phyloP scores from a whole-genome alignment of 35 echinoderm and acorn worm species.

The Apostichopus californicus region DNA sequence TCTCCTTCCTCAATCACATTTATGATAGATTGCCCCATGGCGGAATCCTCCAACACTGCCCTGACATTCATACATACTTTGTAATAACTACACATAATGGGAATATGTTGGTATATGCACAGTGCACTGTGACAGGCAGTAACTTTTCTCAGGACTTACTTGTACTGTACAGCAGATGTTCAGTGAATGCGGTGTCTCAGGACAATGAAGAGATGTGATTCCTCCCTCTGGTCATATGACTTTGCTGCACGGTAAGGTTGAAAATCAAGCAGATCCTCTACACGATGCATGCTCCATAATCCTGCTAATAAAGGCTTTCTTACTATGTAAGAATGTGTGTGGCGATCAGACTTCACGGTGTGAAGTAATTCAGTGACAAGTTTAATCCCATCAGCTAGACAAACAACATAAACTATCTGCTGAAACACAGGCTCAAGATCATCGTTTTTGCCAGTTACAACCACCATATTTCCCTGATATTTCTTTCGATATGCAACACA shows the following conservation, averaged over 20 bases:
- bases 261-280: conserved; percentile 62
- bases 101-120: too few species aligned
- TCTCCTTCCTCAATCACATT: neutral
- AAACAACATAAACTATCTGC: conserved; percentile 37
- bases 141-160: too few species aligned
- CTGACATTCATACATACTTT: neutral
- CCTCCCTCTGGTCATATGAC: conserved; percentile 45
- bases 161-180: too few species aligned
- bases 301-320: neutral
- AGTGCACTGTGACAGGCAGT: too few species aligned
- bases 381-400: conserved; percentile 52
- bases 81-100: too few species aligned
- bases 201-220: conserved; percentile 20
- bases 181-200: conserved; percentile 30
- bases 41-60: neutral
- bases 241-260: conserved; percentile 64
- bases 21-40: neutral
- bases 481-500: neutral
- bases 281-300: neutral
- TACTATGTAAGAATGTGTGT: conserved; percentile 60
- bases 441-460: too few species aligned
- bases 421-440: neutral
- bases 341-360: conserved; percentile 31
- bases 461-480: neutral
- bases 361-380: conserved; percentile 29